Base-by-base conservation (phyloP, 2,113 vertebrate species). In the Cheirogaleus medius region DNA sequence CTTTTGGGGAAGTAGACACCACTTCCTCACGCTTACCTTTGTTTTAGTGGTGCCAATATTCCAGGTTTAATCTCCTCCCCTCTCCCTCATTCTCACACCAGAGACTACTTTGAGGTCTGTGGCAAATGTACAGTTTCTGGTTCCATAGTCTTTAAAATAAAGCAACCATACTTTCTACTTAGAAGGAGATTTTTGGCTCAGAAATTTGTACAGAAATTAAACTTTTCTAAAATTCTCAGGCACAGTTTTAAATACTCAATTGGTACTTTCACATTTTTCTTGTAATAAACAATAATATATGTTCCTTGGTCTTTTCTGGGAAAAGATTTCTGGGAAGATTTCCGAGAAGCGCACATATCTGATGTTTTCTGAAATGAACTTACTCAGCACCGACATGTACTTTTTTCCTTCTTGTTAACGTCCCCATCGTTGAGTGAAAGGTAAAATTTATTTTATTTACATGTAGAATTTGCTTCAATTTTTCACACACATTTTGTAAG, bases 391-490 rank as follows among this genome's bases (percentile, higher is more conserved):
- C 21, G 34, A 34, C 8, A 12, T 2, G 23, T 74, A 15, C 34
- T 90, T 42, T 44, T 8, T 54, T 10, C 27, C 7, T 94, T 86
- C 77, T 87, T 87, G 34, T 78, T 93, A 95, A 66, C 80, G 29
- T 2, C 5, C 6, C 44, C n/a, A 21, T 88, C 73, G 54, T 90
- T 92, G 23, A 86, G 37, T 37, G 42, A 2, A 94, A 78, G 23
- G 37, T 80, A 89, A 94, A 69, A 58, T 42, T 97, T 89, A 58
- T 42, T 97, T 89, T 49, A 47, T 88, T 94, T 71, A 58, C 6
- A 42, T 37, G 11, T 88, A 58, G 44, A 17, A 90, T 91, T 92
- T 93, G 18, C 60, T 88, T 91, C 23, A 47, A 27, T 78, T 87
- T 91, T 82, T 90, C 49, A 85, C 66, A 83, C 32, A 80, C 1